Percentiles rank a stretch among this genome's conserved stretches.
Conservation (phyloP, 2,888 invertebrate genomes). For the Drosophila putrida region DNA sequence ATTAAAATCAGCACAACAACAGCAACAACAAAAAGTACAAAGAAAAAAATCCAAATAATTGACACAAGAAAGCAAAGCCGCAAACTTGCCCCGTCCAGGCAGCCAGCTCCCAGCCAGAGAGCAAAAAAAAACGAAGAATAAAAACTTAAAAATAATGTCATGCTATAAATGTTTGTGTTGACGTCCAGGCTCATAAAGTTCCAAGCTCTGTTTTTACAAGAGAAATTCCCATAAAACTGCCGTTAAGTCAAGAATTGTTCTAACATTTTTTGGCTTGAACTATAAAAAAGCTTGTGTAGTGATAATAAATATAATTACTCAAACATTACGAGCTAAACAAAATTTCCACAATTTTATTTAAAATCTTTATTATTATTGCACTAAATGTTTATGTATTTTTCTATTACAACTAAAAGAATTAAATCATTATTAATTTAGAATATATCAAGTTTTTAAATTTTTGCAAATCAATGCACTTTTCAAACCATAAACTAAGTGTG, state of each 20-base stretch:
- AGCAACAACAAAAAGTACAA: conserved; percentile 24
- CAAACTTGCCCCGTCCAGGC: conserved; percentile 66
- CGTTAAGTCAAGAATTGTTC: conserved; percentile 26
- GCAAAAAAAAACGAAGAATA: conserved; percentile 13
- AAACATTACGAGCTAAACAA: not conserved
- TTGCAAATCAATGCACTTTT: not conserved
- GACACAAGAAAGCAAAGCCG: conserved; percentile 85
- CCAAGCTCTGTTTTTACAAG: conserved; percentile 8
- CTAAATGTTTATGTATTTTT: not conserved
- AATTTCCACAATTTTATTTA: too few species aligned
- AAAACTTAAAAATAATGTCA: conserved; percentile 61
- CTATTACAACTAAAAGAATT: not conserved
- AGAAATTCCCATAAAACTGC: conserved; percentile 10
- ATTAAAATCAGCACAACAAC: conserved; percentile 69
- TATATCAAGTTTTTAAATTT: not conserved
- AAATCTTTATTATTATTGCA: not conserved
- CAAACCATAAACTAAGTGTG: not conserved
- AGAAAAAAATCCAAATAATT: conserved; percentile 79
- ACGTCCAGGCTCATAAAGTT: conserved; percentile 68
- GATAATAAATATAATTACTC: not conserved
- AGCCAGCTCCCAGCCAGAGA: conserved; percentile 24
- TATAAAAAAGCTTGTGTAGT: not conserved
- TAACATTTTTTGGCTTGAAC: not conserved
- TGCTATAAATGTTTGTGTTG: conserved; percentile 71
- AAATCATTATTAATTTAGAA: not conserved